A percentile compares a stretch with the other conserved stretches of the same genome.
Evolutionary conservation across 2,113 vertebrate genomes (phyloP).

Genomic region (Manacus vitellinus): DNA sequence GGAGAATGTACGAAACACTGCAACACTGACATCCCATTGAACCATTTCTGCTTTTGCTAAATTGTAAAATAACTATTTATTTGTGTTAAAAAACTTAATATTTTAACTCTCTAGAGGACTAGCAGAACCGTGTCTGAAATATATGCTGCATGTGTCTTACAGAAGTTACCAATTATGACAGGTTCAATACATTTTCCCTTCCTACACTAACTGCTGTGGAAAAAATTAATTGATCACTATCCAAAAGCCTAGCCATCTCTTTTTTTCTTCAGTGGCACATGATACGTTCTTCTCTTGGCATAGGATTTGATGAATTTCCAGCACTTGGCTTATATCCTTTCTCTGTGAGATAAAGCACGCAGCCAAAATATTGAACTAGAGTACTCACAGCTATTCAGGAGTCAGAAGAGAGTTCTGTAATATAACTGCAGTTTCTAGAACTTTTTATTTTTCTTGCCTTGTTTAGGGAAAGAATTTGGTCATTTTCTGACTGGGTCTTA

Average conservation of each 20-base stretch:
- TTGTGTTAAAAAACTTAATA: neutral
- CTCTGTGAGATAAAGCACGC: neutral
- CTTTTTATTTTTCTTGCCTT: neutral
- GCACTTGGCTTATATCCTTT: neutral
- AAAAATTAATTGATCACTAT: neutral
- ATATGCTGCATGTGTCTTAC: neutral
- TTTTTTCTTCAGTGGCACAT: neutral
- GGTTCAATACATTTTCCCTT: neutral
- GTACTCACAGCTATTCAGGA: neutral
- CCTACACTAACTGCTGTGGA: neutral
- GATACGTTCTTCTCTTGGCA: neutral
- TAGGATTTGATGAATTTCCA: neutral
- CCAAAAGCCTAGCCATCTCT: neutral
- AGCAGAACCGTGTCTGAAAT: neutral
- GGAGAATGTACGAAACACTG: neutral
- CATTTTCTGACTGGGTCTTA: neutral
- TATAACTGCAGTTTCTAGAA: neutral
- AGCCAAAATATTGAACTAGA: neutral
- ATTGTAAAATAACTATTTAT: neutral
- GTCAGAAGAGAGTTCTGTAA: neutral
- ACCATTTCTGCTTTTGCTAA: neutral
- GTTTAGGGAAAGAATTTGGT: neutral
- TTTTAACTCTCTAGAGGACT: neutral
- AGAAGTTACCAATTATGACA: neutral
- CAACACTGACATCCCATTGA: neutral